Evolutionary conservation across 2,113 vertebrate genomes (phyloP), one percentile per base, ranked within the genome.

Genomic region (Colaptes auratus): DNA sequence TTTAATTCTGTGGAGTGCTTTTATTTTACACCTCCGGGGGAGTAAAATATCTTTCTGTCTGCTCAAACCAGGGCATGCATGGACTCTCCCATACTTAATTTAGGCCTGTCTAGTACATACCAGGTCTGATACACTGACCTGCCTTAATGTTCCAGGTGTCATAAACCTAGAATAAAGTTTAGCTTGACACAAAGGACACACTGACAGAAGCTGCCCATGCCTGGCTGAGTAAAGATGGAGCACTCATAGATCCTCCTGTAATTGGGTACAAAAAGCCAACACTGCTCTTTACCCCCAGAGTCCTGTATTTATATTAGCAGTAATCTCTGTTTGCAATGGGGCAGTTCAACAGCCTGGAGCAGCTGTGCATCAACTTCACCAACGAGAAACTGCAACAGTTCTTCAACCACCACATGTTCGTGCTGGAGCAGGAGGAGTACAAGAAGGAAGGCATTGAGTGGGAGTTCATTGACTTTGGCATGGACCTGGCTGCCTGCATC

Each of bases 371-470:
- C 82, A 86, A 86, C 63, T 86, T 86, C 72, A 86, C 72, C 63
- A 86, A 76, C 8, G 83, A 86, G 72, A 86, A 86, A 69, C 63
- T 86, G 83, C 83, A 86, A 52, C 72, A 86, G 63, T 86, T 86
- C 4, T 86, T 83, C 81, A 83, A 83, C 69, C 81, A 83, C 59
- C 83, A 86, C 64, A 86, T 86, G 83, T 86, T 86, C 5, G 86
- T 88, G 61, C 77, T 88, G 86, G 86, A 88, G 36, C 86, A 88
- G 61, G 86, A 88, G 35, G 86, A 88, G 69, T 88, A 88, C 69
- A 81, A 88, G 70, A 88, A 88, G 17, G 86, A 88, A 6, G 84
- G 84, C 5, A 87, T 64, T n/a, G 84, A 79, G 4, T 87, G 74
- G 84, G 27, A 28, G 11, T 87, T 87, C 66, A 87, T 87, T 50